A percentile compares a stretch with the other conserved stretches of the same genome.
phyloP scores from a whole-genome alignment of 1,140 invertebrate genomes.

The Cheumatopsyche charites region DNA sequence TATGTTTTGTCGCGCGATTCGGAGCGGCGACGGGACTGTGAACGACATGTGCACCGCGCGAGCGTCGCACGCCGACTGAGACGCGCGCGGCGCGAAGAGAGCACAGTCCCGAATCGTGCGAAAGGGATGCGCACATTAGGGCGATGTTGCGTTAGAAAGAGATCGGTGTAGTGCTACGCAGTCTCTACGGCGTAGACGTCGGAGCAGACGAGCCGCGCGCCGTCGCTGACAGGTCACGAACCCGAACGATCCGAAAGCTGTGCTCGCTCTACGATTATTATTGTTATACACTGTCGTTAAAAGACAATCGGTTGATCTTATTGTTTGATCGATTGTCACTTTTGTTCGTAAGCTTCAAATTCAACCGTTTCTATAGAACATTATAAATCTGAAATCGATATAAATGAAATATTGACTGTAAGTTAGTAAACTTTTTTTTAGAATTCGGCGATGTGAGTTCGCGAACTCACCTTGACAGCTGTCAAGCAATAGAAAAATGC shows the following conservation, averaged over 20 bases:
- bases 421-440: too few species aligned
- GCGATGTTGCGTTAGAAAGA: not conserved
- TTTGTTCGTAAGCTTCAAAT: too few species aligned
- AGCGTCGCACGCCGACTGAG: slow-evolving; percentile 27
- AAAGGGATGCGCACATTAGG: not conserved
- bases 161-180: not conserved
- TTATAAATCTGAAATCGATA: too few species aligned
- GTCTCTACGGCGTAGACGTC: not conserved
- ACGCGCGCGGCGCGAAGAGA: not conserved
- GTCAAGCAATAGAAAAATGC: too few species aligned
- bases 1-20: not conserved
- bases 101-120: not conserved
- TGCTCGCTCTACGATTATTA: not conserved
- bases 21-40: not conserved
- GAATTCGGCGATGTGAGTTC: too few species aligned
- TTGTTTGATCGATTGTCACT: not conserved
- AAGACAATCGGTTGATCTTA: not conserved
- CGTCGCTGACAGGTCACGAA: slow-evolving; percentile 2
- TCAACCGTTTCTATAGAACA: too few species aligned
- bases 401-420: too few species aligned
- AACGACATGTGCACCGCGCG: slow-evolving; percentile 6
- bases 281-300: not conserved
- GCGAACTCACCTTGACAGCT: too few species aligned
- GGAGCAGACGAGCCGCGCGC: not conserved
- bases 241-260: not conserved